Evolutionary conservation across 2,888 invertebrate species (phyloP).

Genomic region (Drosophila multiciliata): DNA sequence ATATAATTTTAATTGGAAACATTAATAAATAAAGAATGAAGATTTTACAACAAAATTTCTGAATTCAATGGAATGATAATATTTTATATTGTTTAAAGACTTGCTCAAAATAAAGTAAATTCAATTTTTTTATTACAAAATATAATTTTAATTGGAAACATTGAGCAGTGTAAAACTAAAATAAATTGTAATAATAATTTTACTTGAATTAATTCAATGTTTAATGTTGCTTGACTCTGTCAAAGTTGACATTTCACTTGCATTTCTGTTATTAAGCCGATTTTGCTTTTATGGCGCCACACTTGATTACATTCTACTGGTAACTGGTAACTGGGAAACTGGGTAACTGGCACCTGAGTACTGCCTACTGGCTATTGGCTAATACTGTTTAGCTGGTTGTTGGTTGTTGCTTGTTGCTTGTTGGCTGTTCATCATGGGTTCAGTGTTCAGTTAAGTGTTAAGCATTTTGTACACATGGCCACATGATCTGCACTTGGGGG

Average conservation of each 20-base stretch:
- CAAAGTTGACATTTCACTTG: constrained; percentile 4
- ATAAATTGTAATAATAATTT: not conserved
- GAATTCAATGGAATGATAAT: not conserved
- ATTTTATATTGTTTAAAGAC: not conserved
- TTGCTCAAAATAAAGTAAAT: not conserved
- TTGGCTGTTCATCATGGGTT: constrained; percentile 35
- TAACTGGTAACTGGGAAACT: not conserved
- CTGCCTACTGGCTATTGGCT: constrained; percentile 2
- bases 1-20: too few relatives aligned
- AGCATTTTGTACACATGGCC: constrained; percentile 48
- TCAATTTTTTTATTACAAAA: not conserved
- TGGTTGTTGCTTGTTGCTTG: constrained; percentile 1
- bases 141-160: not conserved
- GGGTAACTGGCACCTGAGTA: not conserved
- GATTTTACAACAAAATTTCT: too few relatives aligned
- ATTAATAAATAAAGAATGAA: too few relatives aligned
- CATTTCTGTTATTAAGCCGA: constrained; percentile 49
- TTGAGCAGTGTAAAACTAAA: not conserved
- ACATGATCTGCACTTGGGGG: constrained; percentile 13
- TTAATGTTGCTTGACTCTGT: not conserved
- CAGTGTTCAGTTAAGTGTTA: constrained; percentile 64
- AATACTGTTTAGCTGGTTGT: not conserved
- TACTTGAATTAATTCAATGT: not conserved
- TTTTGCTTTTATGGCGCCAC: constrained; percentile 55
- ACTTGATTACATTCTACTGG: constrained; percentile 14